These are phyloP conservation scores for Syngnathus typhle DNA, from an alignment of 2,113 vertebrate genomes.

Conservation along the genomic window DNA sequence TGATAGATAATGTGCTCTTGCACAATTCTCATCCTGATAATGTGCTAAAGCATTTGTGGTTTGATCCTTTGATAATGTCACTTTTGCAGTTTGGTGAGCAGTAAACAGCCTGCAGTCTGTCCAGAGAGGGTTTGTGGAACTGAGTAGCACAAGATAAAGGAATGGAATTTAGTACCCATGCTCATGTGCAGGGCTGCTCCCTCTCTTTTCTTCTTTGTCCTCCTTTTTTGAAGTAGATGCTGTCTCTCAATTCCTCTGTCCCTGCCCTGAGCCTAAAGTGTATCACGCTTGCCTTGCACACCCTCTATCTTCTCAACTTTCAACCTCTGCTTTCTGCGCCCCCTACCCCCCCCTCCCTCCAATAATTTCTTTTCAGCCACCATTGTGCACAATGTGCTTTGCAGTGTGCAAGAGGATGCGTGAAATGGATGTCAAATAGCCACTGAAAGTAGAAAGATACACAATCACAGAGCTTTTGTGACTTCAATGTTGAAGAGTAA, in stretches of 20 bases:
- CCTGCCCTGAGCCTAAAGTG: constrained; percentile 30
- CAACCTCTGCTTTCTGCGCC: constrained; percentile 10
- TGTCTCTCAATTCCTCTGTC: constrained; percentile 31
- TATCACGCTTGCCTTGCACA: constrained; percentile 32
- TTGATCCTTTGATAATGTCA: constrained; percentile 32
- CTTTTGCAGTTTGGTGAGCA: constrained; percentile 26
- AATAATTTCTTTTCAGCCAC: constrained; percentile 17
- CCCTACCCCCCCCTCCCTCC: constrained; percentile 5
- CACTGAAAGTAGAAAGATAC: constrained; percentile 26
- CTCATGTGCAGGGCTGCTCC: constrained; percentile 15
- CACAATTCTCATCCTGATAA: constrained; percentile 7
- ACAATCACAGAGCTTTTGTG: constrained; percentile 24
- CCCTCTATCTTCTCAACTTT: constrained; percentile 3
- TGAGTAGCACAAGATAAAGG: constrained; percentile 40
- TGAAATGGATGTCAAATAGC: constrained; percentile 47
- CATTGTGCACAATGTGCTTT: constrained; percentile 18
- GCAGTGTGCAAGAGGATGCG: constrained; percentile 25
- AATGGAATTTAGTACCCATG: constrained; percentile 40
- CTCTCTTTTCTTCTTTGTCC: constrained; percentile 11
- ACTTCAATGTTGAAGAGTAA: constrained; percentile 5
- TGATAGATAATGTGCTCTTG: constrained; percentile 7
- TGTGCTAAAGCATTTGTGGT: constrained; percentile 19
- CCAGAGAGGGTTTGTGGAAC: constrained; percentile 26
- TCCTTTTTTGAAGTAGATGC: constrained; percentile 31
- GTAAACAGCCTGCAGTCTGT: constrained; percentile 11